Conservation (phyloP, 1,140 invertebrate genomes). For the Fragariocoptes setiger region DNA sequence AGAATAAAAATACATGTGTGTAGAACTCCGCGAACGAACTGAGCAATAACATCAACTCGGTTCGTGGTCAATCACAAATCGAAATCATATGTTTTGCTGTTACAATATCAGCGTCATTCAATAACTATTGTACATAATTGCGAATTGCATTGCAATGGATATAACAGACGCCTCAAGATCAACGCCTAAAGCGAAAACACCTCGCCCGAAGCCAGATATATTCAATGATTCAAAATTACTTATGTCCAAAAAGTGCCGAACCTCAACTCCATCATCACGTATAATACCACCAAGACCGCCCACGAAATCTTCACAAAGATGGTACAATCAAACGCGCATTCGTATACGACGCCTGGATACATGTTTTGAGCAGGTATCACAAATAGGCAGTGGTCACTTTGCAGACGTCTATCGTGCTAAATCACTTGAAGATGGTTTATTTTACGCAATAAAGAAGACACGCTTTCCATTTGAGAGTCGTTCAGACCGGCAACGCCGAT, state of each 20-base stretch:
- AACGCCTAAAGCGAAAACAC: too few relatives aligned
- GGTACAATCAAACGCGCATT: slow-evolving; percentile 13
- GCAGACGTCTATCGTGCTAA: slow-evolving; percentile 32
- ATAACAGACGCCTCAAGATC: too few relatives aligned
- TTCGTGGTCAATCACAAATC: too few relatives aligned
- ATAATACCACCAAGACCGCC: background rate
- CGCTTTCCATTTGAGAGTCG: slow-evolving; percentile 25
- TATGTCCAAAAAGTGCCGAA: background rate
- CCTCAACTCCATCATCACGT: background rate
- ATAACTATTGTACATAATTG: too few relatives aligned
- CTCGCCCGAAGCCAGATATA: background rate
- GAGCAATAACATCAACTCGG: too few relatives aligned
- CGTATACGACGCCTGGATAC: slow-evolving; percentile 20
- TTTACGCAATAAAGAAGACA: slow-evolving; percentile 34
- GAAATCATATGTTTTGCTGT: too few relatives aligned
- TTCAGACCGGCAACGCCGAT: slow-evolving; percentile 24
- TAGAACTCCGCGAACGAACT: too few relatives aligned
- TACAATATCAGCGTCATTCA: too few relatives aligned
- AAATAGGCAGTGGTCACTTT: slow-evolving; percentile 36
- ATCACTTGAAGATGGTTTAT: slow-evolving; percentile 27
- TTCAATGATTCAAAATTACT: background rate
- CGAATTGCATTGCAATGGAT: too few relatives aligned
- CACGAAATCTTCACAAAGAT: background rate
- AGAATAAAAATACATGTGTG: too few relatives aligned
- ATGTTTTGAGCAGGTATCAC: slow-evolving; percentile 26